Evolutionary conservation across 2,797 vertebrate genomes (phyloP).

Genomic region (Pseudomugil tenellus): DNA sequence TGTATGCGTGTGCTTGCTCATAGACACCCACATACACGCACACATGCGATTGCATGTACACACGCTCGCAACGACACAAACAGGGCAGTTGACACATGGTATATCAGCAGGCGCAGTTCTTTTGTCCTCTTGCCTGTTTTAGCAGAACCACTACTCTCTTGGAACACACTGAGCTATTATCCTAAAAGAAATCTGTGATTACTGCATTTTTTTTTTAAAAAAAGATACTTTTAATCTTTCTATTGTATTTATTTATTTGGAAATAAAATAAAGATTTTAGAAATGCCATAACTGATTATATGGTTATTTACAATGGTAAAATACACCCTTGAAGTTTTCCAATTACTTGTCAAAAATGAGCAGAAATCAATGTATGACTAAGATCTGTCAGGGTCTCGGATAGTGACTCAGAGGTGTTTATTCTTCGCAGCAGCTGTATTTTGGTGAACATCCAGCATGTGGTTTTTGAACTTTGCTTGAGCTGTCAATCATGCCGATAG

Average conservation of each 20-base stretch:
- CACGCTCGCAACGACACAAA: conserved; percentile 25
- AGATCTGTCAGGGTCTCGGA: conserved; percentile 31
- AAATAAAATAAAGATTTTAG: not conserved
- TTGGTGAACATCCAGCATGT: conserved; percentile 50
- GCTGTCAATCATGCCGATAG: conserved; percentile 67
- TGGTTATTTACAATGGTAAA: not conserved
- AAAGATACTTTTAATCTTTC: not conserved
- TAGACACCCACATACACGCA: conserved; percentile 38
- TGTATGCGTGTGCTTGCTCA: conserved; percentile 54
- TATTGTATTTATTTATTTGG: not conserved
- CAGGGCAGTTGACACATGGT: conserved; percentile 77
- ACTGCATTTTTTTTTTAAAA: not conserved
- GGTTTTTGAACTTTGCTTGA: conserved; percentile 67
- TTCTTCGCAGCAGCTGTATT: conserved; percentile 55
- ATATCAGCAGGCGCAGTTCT: conserved; percentile 78
- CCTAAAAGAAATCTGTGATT: conserved; percentile 17
- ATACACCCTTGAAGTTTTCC: conserved; percentile 6
- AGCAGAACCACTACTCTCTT: conserved; percentile 60
- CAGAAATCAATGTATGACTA: conserved; percentile 43
- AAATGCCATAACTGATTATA: not conserved
- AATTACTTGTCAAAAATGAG: conserved; percentile 27
- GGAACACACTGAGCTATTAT: conserved; percentile 68
- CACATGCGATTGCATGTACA: conserved; percentile 11
- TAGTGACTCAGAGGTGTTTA: conserved; percentile 61
- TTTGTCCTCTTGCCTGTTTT: conserved; percentile 76